Evolutionary conservation across 2,113 vertebrate species (phyloP).

Genomic region (Lophius piscatorius): DNA sequence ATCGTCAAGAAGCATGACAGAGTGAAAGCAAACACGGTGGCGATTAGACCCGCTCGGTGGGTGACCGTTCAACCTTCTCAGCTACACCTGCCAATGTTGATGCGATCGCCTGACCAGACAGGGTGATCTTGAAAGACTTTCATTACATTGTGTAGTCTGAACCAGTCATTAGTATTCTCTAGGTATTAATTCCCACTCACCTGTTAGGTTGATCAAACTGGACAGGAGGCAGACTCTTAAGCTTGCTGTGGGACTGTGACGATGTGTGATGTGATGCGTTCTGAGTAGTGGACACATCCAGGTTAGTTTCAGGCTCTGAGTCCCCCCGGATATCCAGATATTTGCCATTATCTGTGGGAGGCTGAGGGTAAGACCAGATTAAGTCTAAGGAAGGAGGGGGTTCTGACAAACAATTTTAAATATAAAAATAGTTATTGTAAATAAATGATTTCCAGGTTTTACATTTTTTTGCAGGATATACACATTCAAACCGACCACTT

Average conservation of each 20-base stretch:
- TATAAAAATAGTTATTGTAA: too few species aligned
- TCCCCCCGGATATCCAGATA: slow-evolving; percentile 85
- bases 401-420: too few species aligned
- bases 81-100: too few species aligned
- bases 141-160: too few species aligned
- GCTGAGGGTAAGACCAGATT: slow-evolving; percentile 61
- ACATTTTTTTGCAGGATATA: too few species aligned
- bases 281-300: slow-evolving; percentile 60
- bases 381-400: neutral
- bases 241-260: slow-evolving; percentile 75
- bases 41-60: too few species aligned
- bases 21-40: too few species aligned
- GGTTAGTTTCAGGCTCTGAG: slow-evolving; percentile 69
- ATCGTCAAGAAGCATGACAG: too few species aligned
- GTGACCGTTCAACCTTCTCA: too few species aligned
- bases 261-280: slow-evolving; percentile 74
- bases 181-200: slow-evolving; percentile 71
- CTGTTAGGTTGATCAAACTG: slow-evolving; percentile 95
- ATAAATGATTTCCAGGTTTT: too few species aligned
- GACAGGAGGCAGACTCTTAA: slow-evolving; percentile 80
- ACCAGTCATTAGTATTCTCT: neutral
- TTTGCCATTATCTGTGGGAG: slow-evolving; percentile 84
- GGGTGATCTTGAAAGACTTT: too few species aligned
- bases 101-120: too few species aligned
- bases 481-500: slow-evolving; percentile 18